Evolutionary conservation across 1,140 invertebrate genomes (phyloP).

Genomic region (Apis laboriosa): DNA sequence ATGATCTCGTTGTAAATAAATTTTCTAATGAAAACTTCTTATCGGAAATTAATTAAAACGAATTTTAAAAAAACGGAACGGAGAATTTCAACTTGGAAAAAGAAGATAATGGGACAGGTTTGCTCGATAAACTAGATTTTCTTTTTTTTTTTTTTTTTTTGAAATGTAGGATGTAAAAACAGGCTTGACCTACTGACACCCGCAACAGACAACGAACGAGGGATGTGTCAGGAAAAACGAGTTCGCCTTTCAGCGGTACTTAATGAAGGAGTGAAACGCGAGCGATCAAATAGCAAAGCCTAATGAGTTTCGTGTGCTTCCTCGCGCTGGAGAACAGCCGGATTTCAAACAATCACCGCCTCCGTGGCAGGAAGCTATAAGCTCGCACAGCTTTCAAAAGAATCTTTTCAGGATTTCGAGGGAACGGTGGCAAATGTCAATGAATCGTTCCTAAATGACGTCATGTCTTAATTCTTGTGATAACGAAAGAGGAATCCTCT

Average conservation of each 20-base stretch:
- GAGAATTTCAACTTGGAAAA: not conserved
- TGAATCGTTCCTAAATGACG: constrained; percentile 30
- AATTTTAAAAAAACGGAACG: not conserved
- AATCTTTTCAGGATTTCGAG: not conserved
- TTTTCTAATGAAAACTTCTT: not conserved
- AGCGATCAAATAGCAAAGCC: constrained; percentile 32
- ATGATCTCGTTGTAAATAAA: too few species aligned
- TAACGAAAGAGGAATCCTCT: not conserved
- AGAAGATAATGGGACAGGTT: not conserved
- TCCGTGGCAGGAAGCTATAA: constrained; percentile 10
- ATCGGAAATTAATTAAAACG: not conserved
- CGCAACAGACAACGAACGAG: not conserved
- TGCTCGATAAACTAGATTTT: not conserved
- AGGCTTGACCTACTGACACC: constrained; percentile 32
- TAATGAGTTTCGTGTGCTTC: constrained; percentile 36
- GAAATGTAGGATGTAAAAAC: not conserved
- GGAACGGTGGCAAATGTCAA: constrained; percentile 22
- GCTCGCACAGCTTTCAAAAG: constrained; percentile 14
- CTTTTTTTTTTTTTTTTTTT: too few species aligned
- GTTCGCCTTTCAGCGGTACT: constrained; percentile 25
- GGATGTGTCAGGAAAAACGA: not conserved
- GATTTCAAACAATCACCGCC: constrained; percentile 28
- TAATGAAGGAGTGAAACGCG: constrained; percentile 31
- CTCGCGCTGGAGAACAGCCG: constrained; percentile 3
- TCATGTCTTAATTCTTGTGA: not conserved